Percentiles rank a stretch among this genome's conserved stretches.
Conservation (phyloP, 1,140 invertebrate genomes). For the Ceratitis capitata region DNA sequence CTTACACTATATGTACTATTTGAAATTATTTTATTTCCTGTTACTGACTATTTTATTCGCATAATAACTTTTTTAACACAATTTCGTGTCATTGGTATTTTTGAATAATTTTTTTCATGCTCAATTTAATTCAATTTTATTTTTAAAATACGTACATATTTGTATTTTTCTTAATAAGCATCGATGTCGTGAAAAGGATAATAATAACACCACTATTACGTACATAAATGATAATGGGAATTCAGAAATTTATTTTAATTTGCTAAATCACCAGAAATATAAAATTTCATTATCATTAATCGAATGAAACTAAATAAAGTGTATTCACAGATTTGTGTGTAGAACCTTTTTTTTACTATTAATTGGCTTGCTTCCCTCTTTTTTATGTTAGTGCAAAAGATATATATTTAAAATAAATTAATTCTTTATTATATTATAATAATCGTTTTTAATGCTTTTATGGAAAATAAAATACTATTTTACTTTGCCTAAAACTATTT, state of each 20-base stretch:
- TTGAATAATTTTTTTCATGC: too few species aligned
- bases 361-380: background rate
- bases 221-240: background rate
- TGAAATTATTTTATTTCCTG: background rate
- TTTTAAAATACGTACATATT: background rate
- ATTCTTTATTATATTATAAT: too few species aligned
- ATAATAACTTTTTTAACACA: background rate
- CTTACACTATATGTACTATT: background rate
- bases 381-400: too few species aligned
- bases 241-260: background rate
- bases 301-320: background rate
- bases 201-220: background rate
- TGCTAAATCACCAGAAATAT: background rate
- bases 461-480: background rate
- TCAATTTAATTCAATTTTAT: background rate
- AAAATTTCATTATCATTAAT: background rate
- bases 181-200: background rate
- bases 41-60: background rate
- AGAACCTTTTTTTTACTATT: background rate
- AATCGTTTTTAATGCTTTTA: too few species aligned
- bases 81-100: background rate
- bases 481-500: background rate
- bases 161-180: background rate
- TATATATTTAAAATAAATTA: too few species aligned
- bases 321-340: background rate